Percentiles rank a stretch among this genome's conserved stretches.
These are phyloP conservation scores for Barbus barbus DNA, from an alignment of 2,113 vertebrate genomes.

Conservation along the genomic window DNA sequence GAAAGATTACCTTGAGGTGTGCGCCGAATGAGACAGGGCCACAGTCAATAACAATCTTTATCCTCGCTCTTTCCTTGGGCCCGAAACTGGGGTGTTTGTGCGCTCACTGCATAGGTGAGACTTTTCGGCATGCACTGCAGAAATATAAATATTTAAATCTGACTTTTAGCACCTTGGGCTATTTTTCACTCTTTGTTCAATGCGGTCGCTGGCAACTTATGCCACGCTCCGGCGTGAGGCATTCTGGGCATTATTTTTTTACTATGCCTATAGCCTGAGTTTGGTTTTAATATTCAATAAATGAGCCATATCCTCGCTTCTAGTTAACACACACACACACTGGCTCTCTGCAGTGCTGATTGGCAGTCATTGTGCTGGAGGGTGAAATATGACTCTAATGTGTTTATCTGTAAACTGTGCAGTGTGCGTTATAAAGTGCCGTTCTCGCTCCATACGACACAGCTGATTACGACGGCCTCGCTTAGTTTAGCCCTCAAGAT, in stretches of 20 bases:
- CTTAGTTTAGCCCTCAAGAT: constrained; percentile 37
- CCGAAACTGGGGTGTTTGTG: background rate
- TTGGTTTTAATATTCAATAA: constrained; percentile 57
- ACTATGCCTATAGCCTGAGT: constrained; percentile 47
- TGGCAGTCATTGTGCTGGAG: constrained; percentile 50
- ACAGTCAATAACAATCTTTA: background rate
- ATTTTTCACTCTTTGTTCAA: constrained; percentile 42
- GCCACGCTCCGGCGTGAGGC: constrained; percentile 6
- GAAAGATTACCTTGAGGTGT: constrained; percentile 25
- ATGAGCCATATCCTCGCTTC: constrained; percentile 54
- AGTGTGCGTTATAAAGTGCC: constrained; percentile 31
- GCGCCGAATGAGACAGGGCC: background rate
- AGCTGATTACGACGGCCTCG: constrained; percentile 3
- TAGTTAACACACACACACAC: constrained; percentile 32
- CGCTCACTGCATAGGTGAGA: background rate
- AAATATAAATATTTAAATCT: constrained; percentile 44
- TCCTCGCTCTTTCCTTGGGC: background rate
- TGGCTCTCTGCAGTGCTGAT: constrained; percentile 35
- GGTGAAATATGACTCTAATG: constrained; percentile 53
- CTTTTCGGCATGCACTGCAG: background rate
- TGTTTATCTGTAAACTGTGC: constrained; percentile 48
- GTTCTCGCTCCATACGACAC: constrained; percentile 23
- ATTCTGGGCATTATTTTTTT: constrained; percentile 54
- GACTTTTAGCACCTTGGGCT: constrained; percentile 37
- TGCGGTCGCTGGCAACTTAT: constrained; percentile 33